A percentile compares a stretch with the other conserved stretches of the same genome.
phyloP scores from a whole-genome alignment of 2,113 vertebrate genomes.

The Takifugu flavidus region DNA sequence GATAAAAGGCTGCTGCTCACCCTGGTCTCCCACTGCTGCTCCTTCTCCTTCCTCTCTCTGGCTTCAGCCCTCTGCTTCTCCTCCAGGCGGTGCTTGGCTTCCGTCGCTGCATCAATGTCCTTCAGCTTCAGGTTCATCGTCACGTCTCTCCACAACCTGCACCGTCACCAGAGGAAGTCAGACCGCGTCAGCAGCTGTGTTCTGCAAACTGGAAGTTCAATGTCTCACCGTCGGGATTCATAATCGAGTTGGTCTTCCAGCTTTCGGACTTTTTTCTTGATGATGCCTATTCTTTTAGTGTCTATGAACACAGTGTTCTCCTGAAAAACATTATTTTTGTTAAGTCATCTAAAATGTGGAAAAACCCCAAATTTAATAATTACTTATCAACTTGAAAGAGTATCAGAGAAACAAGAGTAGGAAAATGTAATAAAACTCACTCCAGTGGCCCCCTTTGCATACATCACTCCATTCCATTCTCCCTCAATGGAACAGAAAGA shows the following conservation, averaged over 20 bases:
- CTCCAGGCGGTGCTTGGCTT: slow-evolving; percentile 92
- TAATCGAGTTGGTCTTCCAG: slow-evolving; percentile 93
- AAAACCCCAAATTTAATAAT: neutral
- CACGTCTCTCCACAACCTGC: slow-evolving; percentile 94
- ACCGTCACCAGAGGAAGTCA: neutral
- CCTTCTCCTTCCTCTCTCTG: slow-evolving; percentile 92
- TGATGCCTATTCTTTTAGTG: slow-evolving; percentile 91
- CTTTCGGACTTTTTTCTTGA: slow-evolving; percentile 98
- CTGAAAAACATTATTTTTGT: slow-evolving; percentile 59
- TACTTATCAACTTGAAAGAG: neutral
- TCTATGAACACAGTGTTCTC: slow-evolving; percentile 94
- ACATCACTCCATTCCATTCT: slow-evolving; percentile 99
- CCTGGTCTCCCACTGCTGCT: slow-evolving; percentile 93
- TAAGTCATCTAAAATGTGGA: neutral
- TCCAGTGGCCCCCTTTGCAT: slow-evolving; percentile 89
- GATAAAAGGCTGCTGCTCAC: slow-evolving; percentile 69
- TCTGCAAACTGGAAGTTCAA: neutral
- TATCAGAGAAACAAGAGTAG: neutral
- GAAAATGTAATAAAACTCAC: slow-evolving; percentile 70
- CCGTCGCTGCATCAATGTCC: slow-evolving; percentile 95
- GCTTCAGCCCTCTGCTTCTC: slow-evolving; percentile 96
- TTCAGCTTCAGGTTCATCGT: slow-evolving; percentile 92
- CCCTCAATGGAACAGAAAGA: slow-evolving; percentile 95
- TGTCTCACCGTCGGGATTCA: slow-evolving; percentile 90
- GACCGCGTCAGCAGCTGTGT: neutral